phyloP scores from a whole-genome alignment of 1,140 invertebrate species.

The Arion vulgaris region DNA sequence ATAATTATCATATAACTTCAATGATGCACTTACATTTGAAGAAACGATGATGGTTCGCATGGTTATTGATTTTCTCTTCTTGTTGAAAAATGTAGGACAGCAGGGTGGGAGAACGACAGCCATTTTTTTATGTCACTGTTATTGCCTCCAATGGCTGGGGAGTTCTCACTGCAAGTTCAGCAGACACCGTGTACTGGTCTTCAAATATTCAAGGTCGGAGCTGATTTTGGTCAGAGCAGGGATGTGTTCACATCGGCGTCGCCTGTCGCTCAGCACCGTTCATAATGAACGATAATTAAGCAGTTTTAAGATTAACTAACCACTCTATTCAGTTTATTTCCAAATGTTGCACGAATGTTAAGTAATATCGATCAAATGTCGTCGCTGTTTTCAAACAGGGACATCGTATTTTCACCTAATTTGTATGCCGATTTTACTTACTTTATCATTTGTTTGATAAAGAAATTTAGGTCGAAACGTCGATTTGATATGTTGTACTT shows the following conservation, averaged over 20 bases:
- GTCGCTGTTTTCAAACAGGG: no score
- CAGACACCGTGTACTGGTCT: not conserved
- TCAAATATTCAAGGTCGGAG: not conserved
- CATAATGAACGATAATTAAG: no score
- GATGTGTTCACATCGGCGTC: not conserved
- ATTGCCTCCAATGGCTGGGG: constrained; percentile 6
- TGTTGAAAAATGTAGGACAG: not conserved
- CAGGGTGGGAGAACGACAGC: constrained; percentile 1
- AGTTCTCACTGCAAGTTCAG: not conserved
- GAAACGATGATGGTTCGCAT: not conserved
- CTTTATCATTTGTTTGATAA: no score
- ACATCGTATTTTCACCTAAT: no score
- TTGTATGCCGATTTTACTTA: no score
- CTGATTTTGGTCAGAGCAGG: not conserved
- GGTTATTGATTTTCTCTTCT: not conserved
- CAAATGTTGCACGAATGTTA: no score
- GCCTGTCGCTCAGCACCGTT: no score
- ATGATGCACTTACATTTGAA: not conserved
- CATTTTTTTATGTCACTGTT: constrained; percentile 17
- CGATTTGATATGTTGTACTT: no score
- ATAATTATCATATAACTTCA: not conserved
- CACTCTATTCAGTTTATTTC: no score
- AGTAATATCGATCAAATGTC: no score
- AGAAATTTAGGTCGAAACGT: no score
- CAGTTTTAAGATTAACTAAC: no score